phyloP scores from a whole-genome alignment of 2,797 vertebrate genomes.

The Acrocephalus scirpaceus region DNA sequence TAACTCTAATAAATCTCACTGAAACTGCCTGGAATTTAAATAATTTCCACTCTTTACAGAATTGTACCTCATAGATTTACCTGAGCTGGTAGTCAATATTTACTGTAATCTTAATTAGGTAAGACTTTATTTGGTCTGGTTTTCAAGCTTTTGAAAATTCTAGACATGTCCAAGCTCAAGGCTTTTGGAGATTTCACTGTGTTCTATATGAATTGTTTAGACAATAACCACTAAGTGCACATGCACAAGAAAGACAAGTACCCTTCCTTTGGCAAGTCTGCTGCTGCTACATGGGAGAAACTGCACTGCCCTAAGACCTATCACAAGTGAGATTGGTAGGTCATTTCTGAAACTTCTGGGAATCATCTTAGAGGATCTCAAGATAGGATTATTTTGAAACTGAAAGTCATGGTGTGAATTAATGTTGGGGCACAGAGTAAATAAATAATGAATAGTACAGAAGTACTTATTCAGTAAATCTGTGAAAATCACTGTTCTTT shows the following conservation, averaged over 20 bases:
- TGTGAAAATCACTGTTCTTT: not conserved
- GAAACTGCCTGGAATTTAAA: not conserved
- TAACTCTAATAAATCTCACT: not conserved
- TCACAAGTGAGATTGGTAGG: not conserved
- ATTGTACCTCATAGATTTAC: not conserved
- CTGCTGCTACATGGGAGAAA: not conserved
- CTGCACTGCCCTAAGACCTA: not conserved
- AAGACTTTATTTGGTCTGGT: not conserved
- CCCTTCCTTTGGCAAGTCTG: not conserved
- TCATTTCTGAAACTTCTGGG: not conserved
- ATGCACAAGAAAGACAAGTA: not conserved
- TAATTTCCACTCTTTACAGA: not conserved
- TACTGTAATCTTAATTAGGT: not conserved
- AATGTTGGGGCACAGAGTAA: not conserved
- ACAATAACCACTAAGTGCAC: not conserved
- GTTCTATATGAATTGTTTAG: not conserved
- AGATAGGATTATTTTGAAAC: not conserved
- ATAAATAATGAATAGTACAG: not conserved
- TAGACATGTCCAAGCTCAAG: not conserved
- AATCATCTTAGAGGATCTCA: not conserved
- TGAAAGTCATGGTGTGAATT: not conserved
- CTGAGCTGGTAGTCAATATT: not conserved
- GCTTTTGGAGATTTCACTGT: not conserved
- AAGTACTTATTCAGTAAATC: not conserved
- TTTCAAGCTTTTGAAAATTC: not conserved